Percentiles rank a stretch among this genome's conserved stretches.
These are phyloP conservation scores for Cydia strobilella DNA, from an alignment of 1,140 invertebrate genomes.

Conservation along the genomic window DNA sequence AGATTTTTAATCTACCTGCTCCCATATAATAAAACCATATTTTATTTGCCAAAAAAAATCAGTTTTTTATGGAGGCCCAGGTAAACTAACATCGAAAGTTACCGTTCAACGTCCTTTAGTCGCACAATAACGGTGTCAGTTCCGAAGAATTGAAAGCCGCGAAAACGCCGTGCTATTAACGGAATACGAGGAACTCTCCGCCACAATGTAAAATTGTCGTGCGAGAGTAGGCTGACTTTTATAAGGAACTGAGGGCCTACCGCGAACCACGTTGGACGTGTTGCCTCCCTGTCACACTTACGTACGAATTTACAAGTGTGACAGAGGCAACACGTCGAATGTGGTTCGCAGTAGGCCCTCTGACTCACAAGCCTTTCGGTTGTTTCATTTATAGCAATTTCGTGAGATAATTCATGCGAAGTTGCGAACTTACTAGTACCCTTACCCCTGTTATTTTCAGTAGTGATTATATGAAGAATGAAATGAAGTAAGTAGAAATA, in stretches of 20 bases:
- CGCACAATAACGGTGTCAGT: conserved; percentile 3
- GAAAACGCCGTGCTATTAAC: conserved; percentile 5
- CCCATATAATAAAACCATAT: not conserved
- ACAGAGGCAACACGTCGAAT: too few species aligned
- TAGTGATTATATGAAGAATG: too few species aligned
- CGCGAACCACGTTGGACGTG: too few species aligned
- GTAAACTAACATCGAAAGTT: conserved; percentile 13
- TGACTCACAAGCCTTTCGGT: not conserved
- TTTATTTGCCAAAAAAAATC: not conserved
- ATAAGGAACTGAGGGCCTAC: conserved; percentile 3
- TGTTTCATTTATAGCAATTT: not conserved
- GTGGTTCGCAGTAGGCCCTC: too few species aligned
- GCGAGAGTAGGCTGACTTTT: not conserved
- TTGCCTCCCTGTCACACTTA: too few species aligned
- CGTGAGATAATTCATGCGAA: not conserved
- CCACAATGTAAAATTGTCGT: conserved; percentile 7
- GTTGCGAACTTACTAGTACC: too few species aligned
- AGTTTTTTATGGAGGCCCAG: not conserved
- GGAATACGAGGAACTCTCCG: conserved; percentile 14
- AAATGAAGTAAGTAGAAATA: too few species aligned
- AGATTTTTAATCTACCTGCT: not conserved
- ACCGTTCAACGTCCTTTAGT: not conserved
- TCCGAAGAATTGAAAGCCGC: conserved; percentile 9
- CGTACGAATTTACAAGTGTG: too few species aligned
- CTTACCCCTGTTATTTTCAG: too few species aligned